Evolutionary conservation across 2,113 vertebrate species (phyloP).

Genomic region (Himantopus leucocephalus): DNA sequence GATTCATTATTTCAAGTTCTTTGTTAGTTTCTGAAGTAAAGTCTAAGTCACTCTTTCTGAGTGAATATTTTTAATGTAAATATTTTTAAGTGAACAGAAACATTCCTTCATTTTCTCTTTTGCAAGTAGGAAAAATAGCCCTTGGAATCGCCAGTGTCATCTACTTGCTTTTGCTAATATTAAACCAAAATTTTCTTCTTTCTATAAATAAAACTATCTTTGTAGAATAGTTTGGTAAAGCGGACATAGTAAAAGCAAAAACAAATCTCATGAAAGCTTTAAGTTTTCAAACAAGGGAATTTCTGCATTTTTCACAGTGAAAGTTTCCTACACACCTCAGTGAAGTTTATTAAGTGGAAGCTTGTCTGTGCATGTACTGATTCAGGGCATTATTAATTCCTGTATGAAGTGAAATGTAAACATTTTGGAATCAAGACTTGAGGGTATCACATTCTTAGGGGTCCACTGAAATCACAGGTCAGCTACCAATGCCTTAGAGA

Average conservation of each 20-base stretch:
- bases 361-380: neutral
- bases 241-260: neutral
- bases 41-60: neutral
- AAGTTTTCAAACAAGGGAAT: neutral
- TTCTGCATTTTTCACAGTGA: neutral
- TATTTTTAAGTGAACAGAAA: neutral
- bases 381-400: neutral
- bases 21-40: neutral
- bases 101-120: neutral
- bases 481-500: neutral
- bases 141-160: neutral
- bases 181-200: neutral
- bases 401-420: neutral
- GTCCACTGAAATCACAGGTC: neutral
- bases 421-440: neutral
- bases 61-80: neutral
- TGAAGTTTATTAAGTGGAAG: neutral
- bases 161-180: neutral
- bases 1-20: neutral
- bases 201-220: neutral
- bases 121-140: neutral
- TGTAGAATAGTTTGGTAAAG: neutral
- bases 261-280: neutral
- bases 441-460: neutral
- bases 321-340: neutral